A percentile compares a stretch with the other conserved stretches of the same genome.
These are phyloP conservation scores for Sebastolobus altivelis DNA, from an alignment of 2,797 vertebrate species.

Conservation along the genomic window DNA sequence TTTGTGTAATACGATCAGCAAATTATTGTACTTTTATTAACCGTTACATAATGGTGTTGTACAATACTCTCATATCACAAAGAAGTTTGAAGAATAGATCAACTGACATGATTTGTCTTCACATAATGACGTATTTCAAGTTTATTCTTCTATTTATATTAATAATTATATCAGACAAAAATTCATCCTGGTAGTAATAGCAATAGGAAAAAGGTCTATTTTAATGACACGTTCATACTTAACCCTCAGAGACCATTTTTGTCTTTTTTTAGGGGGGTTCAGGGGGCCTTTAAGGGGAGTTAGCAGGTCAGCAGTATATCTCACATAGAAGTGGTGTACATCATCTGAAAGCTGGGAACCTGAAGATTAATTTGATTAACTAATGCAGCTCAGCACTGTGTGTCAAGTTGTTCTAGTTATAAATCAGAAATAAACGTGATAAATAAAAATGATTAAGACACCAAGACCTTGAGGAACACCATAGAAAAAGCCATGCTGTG, in stretches of 20 bases:
- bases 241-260: background rate
- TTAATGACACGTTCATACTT: conserved; percentile 2
- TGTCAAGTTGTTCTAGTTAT: no score
- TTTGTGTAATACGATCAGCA: background rate
- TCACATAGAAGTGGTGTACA: no score
- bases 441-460: no score
- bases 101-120: background rate
- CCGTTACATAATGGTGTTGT: background rate
- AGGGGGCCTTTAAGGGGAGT: no score
- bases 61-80: background rate
- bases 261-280: no score
- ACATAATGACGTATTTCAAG: background rate
- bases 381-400: no score
- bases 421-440: no score
- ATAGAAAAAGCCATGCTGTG: no score
- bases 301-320: no score
- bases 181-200: background rate
- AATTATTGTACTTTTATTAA: conserved; percentile 4
- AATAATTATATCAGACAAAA: background rate
- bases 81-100: background rate
- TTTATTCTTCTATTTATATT: background rate
- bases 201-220: background rate
- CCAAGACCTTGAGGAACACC: no score
- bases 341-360: no score
- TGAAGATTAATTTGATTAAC: no score